phyloP scores from a whole-genome alignment of 2,888 invertebrate species.

The Ariolimax columbianus region DNA sequence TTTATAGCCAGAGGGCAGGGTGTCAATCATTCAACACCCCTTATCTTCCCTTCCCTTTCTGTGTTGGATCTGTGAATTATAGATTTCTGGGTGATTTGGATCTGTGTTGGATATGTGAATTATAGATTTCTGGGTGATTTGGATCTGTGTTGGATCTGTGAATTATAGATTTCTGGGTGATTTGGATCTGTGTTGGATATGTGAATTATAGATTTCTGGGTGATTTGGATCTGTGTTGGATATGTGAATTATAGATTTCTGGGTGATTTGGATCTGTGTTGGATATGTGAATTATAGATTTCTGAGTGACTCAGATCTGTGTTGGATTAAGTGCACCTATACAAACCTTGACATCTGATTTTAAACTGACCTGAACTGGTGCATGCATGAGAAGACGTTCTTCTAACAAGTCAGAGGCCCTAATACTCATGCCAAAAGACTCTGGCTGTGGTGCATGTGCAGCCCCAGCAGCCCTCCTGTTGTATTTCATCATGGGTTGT shows the following conservation, averaged over 20 bases:
- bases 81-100: not conserved
- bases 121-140: no score
- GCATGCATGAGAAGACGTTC: not conserved
- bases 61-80: not conserved
- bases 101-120: no score
- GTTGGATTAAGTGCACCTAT: not conserved
- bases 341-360: not conserved
- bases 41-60: not conserved
- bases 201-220: not conserved
- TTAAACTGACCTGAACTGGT: slow-evolving; percentile 21
- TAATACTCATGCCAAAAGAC: not conserved
- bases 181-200: no score
- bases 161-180: no score
- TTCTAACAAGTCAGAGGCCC: not conserved
- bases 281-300: not conserved
- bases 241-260: not conserved
- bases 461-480: no score
- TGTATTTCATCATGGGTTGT: not conserved
- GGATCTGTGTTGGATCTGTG: no score
- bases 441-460: no score
- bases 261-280: not conserved
- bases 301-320: not conserved
- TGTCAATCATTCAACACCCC: not conserved
- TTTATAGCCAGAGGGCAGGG: not conserved
- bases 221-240: not conserved